Evolutionary conservation across 2,113 vertebrate genomes (phyloP).

Genomic region (Gymnorhina tibicen): DNA sequence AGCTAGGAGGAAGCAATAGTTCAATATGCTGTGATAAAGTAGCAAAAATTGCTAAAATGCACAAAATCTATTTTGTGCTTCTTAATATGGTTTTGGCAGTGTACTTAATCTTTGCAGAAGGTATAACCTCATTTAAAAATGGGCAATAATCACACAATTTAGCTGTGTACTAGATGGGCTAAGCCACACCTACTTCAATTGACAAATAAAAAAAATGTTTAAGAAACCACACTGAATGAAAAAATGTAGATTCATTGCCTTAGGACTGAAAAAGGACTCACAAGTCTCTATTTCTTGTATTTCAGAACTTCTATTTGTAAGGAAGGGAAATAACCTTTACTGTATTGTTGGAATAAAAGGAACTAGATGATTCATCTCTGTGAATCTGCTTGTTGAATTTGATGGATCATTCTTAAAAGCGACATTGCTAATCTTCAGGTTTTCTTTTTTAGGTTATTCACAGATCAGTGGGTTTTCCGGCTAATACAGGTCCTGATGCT

Average conservation of each 20-base stretch:
- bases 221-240: neutral
- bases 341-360: conserved; percentile 84
- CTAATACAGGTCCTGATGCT: conserved; percentile 98
- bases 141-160: neutral
- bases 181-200: neutral
- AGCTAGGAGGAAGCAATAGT: neutral
- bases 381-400: conserved; percentile 99
- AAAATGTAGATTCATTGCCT: conserved; percentile 24
- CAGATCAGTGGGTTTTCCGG: conserved; percentile 99
- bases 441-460: conserved; percentile 99
- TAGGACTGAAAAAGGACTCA: conserved; percentile 2
- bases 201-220: neutral
- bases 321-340: conserved; percentile 82
- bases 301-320: conserved; percentile 70
- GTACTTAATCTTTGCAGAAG: neutral
- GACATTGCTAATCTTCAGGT: conserved; percentile 99
- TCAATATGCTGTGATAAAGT: neutral
- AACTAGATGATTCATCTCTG: conserved; percentile 98
- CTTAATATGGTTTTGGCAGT: neutral
- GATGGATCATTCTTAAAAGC: conserved; percentile 99
- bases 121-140: neutral
- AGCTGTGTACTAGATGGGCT: neutral
- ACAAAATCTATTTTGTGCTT: neutral
- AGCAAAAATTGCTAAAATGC: neutral
- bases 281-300: conserved; percentile 54